Evolutionary conservation across 2,113 vertebrate species (phyloP), one percentile per base, ranked within the genome.

Genomic region (Notarius quadriscutis): DNA sequence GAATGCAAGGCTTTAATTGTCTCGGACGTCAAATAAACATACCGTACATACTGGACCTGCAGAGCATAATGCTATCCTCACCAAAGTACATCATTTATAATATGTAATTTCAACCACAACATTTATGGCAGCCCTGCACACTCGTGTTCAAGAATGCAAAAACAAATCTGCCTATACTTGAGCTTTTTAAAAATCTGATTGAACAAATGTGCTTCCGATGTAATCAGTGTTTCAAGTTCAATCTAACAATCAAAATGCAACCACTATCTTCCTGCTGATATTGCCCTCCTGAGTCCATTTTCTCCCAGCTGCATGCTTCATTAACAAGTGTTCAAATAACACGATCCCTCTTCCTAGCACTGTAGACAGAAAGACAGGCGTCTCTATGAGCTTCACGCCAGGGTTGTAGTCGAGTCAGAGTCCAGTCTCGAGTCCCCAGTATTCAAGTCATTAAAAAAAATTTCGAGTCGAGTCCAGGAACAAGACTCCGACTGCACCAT

Each of bases 91-190:
- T 84, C 84, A 60, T 2, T 48, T 74, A 85, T 85, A 62, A 30
- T 69, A 60, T 60, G 83, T 55, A 20, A 85, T 88, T 78, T 69
- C 63, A 62, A 75, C 48, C 57, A 75, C 67, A 82, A 27, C 14
- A 65, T 14, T 74, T 81, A 41, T 72, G 2, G 34, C 71, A 71
- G 65, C 55, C 41, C 72, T 50, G 60, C 30, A 86, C 53, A 71
- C 58, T 20, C 30, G 27, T 58, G 22, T 27, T 58, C 30, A 30
- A 27, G 74, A 65, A 58, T 30, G 8, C 53, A 74, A 55, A 89
- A 65, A 53, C 7, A 7, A 48, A 72, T 72, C 17, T 72, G 34
- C 15, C 15, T 7, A 48, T 48, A 41, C 3, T 48, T 48, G 14
- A 72, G 34, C 15, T 41, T 41, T 9, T 72, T 48, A 20, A 72